Evolutionary conservation across 2,113 vertebrate genomes (phyloP), one percentile per base, ranked within the genome.

Genomic region (Tursiops truncatus): DNA sequence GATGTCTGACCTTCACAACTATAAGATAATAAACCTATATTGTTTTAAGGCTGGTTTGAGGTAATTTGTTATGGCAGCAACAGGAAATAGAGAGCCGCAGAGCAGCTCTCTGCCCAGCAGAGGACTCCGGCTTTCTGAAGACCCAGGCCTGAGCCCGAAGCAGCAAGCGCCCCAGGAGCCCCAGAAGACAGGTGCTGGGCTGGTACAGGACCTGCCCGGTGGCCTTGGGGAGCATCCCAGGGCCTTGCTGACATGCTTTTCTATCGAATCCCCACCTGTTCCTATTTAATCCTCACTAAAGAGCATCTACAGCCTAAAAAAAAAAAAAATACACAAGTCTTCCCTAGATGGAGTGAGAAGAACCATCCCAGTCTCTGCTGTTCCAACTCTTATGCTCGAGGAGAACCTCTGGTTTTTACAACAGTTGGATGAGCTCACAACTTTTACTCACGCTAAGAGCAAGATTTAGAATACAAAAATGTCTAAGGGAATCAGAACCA

Each of bases 231-330:
- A 25, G 3, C 33, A 31, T 41, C 67, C 44, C 38, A 47, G 50
- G 38, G 56, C 50, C 60, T 63, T 47, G 8, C 36, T 3, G 44
- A 60, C 53, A 71, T 82, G 93, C 56, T 82, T 95, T 91, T 93
- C 84, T 94, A 56, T 73, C 26, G 38, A 76, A 68, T 8, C 0
- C 31, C 38, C 17, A 4, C 56, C 53, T 31, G 0, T 83, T 50
- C 82, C 33, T 89, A 38, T 83, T 67, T 68, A 36, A 71, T 31
- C 0, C 2, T 84, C 68, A 96, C 96, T 97, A 97, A 97, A 97
- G 58, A 81, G 71, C 62, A 56, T 3, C 50, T 36, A 33, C 7
- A 6, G 20, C 23, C 0, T 53, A 17, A 53, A 53, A 53, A 53
- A 53, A 53, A 53, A 15, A 17, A 53, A 53, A 17, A 53, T 0